Conservation (phyloP, 2,888 invertebrate genomes). For the Crioceris asparagi region DNA sequence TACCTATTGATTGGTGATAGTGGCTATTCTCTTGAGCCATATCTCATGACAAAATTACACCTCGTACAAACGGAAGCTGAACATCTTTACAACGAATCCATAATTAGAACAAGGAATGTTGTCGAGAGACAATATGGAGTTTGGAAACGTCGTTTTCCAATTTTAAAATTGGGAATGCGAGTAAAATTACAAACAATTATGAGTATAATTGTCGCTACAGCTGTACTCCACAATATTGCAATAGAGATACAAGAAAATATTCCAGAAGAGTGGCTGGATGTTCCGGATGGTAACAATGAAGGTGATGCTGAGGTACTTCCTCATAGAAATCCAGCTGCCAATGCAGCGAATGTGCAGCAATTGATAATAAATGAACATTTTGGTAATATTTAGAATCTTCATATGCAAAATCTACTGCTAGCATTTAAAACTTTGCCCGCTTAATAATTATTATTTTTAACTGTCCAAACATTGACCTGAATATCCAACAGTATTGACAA, state of each 20-base stretch:
- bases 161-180: neutral
- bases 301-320: too few species aligned
- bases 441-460: too few species aligned
- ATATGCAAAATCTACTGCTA: too few species aligned
- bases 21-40: slow-evolving; percentile 21
- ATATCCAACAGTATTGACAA: too few species aligned
- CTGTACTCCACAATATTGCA: slow-evolving; percentile 4
- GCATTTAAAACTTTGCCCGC: too few species aligned
- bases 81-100: slow-evolving; percentile 16
- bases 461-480: too few species aligned
- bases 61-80: slow-evolving; percentile 11
- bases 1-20: slow-evolving; percentile 19
- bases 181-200: neutral
- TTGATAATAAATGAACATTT: too few species aligned
- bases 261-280: neutral
- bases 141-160: slow-evolving; percentile 5
- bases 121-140: slow-evolving; percentile 20
- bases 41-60: slow-evolving; percentile 17
- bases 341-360: too few species aligned
- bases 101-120: slow-evolving; percentile 17
- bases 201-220: slow-evolving; percentile 1
- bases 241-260: neutral
- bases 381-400: too few species aligned
- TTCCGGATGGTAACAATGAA: too few species aligned
- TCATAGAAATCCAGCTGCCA: too few species aligned